phyloP scores from a whole-genome alignment of 1,140 invertebrate species.

The Galleria mellonella region DNA sequence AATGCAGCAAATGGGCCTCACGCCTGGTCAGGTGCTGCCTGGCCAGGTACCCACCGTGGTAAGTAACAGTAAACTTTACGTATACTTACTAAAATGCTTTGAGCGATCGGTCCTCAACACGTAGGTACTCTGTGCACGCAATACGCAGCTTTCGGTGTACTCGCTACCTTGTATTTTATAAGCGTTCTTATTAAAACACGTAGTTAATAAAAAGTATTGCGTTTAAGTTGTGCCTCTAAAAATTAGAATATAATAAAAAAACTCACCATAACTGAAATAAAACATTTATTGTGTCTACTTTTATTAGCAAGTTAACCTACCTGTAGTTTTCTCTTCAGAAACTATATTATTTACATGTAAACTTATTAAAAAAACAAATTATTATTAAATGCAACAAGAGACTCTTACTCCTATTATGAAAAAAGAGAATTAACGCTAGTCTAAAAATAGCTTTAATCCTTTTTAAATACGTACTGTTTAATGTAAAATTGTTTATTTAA shows the following conservation, averaged over 20 bases:
- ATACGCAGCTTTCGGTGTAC: conserved; percentile 66
- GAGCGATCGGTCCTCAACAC: conserved; percentile 61
- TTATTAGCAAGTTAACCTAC: too few relatives aligned
- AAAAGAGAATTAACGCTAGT: too few relatives aligned
- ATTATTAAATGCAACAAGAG: too few relatives aligned
- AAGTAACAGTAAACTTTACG: conserved; percentile 69
- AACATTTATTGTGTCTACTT: too few relatives aligned
- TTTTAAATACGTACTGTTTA: too few relatives aligned
- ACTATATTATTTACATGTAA: too few relatives aligned
- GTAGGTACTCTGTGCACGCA: conserved; percentile 56
- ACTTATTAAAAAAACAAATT: too few relatives aligned
- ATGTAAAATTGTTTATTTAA: too few relatives aligned
- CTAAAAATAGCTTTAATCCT: too few relatives aligned
- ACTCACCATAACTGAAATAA: too few relatives aligned
- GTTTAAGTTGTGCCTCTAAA: conserved; percentile 51
- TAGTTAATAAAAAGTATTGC: conserved; percentile 32
- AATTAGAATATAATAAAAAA: not conserved
- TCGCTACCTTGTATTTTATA: conserved; percentile 40
- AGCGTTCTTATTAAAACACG: conserved; percentile 47
- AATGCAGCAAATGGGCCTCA: conserved; percentile 96
- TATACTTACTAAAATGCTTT: conserved; percentile 32
- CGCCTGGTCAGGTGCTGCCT: conserved; percentile 90
- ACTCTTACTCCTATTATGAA: too few relatives aligned
- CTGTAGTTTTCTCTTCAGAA: too few relatives aligned
- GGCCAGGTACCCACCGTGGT: conserved; percentile 94